Base-by-base conservation (phyloP, 2,113 vertebrate genomes). In the Bothrops jararaca region DNA sequence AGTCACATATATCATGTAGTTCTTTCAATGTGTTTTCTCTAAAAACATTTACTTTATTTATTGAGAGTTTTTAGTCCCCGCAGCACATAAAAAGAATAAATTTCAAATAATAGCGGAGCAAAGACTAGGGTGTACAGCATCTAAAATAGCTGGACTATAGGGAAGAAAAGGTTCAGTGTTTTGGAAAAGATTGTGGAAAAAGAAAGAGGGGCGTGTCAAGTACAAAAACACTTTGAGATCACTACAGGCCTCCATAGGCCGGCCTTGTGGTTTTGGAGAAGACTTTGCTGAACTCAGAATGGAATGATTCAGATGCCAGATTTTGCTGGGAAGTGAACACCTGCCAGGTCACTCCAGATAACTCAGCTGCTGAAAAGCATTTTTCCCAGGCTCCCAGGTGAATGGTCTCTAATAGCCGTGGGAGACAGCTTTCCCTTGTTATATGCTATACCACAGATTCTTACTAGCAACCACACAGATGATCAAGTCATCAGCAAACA, bases 341-440 rank as follows among this genome's bases (percentile, higher is more conserved):
- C 98, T 99, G 98, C 98, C 98, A 97, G 97, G 96, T 97, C 97
- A 93, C 95, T 97, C 95, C 96, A 95, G 97, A 95, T 97, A 98
- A 96, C 96, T 98, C 96, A 92, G 97, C 97, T 95, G 96, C 97
- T 97, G 96, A 95, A 95, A 98, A 98, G 97, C 97, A 96, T 98
- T 98, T 48, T 99, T 98, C 97, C 98, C 98, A 98, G 98, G 98
- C 98, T 98, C 97, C 96, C 97, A 97, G 96, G 95, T 98, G 97
- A 98, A 97, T 96, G 97, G 97, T 98, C 97, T 96, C 86, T 97
- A 98, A 97, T 96, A 98, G 97, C 98, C 96, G 95, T 98, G 98
- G 98, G 98, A 99, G 98, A 98, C 97, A 97, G 97, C 98, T 98
- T 98, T 98, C 97, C 94, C 96, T 96, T 95, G 94, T 97, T 98